phyloP scores from a whole-genome alignment of 2,888 invertebrate species.

The Drosophila subquinaria region DNA sequence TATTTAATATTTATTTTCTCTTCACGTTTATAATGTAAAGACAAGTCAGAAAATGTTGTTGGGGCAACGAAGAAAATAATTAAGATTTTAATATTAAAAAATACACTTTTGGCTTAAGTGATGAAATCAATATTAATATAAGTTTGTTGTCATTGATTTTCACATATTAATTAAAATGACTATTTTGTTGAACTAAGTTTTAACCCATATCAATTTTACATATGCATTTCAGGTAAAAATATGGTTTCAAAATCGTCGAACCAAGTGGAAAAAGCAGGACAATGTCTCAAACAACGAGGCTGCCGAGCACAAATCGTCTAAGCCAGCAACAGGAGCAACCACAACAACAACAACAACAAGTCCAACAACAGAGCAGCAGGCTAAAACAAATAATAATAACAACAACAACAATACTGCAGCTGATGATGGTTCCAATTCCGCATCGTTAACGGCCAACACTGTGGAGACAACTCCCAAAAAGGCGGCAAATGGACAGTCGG shows the following conservation, averaged over 20 bases:
- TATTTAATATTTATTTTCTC: too few relatives aligned
- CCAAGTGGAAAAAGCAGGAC: constrained; percentile 94
- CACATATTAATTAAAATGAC: too few relatives aligned
- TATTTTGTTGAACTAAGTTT: too few relatives aligned
- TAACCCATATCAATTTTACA: too few relatives aligned
- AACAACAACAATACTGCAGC: constrained; percentile 32
- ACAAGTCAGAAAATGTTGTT: too few relatives aligned
- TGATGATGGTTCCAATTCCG: constrained; percentile 34
- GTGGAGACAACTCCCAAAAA: constrained; percentile 50
- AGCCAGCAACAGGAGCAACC: constrained; percentile 28
- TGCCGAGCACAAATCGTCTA: constrained; percentile 87
- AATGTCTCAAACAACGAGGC: constrained; percentile 95
- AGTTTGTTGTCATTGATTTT: neutral
- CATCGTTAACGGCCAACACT: constrained; percentile 29
- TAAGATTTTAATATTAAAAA: too few relatives aligned
- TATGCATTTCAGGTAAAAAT: constrained; percentile 84
- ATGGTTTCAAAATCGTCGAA: constrained; percentile 86
- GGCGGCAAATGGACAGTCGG: constrained; percentile 51
- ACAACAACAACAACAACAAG: constrained; percentile 7
- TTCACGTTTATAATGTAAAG: too few relatives aligned
- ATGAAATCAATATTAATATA: neutral
- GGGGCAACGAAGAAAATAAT: too few relatives aligned
- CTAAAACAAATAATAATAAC: constrained; percentile 18
- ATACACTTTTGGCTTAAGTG: too few relatives aligned
- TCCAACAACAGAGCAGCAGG: constrained; percentile 18